phyloP scores from a whole-genome alignment of 2,888 invertebrate genomes.

The Chrysotoxum bicinctum region DNA sequence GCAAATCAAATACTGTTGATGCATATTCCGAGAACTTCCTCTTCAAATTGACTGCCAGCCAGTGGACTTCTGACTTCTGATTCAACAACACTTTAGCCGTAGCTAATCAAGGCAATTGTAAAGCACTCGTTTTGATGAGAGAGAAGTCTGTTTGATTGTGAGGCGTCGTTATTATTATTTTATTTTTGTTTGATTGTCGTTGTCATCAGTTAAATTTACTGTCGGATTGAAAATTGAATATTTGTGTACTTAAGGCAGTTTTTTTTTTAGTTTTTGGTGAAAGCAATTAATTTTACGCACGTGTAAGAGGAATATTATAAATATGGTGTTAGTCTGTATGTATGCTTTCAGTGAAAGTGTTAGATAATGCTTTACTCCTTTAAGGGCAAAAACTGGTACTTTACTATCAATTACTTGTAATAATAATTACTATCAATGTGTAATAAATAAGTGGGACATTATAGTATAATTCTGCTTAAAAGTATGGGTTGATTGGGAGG shows the following conservation, averaged over 20 bases:
- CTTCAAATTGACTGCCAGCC: slow-evolving; percentile 38
- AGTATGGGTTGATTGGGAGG: too few species aligned
- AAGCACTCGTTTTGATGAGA: slow-evolving; percentile 46
- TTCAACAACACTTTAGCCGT: slow-evolving; percentile 25
- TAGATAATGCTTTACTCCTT: too few species aligned
- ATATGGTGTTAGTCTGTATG: background rate
- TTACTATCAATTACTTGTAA: too few species aligned
- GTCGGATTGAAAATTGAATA: slow-evolving; percentile 32
- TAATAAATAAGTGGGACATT: too few species aligned
- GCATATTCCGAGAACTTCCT: slow-evolving; percentile 57
- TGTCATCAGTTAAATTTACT: slow-evolving; percentile 36
- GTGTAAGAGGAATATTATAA: background rate
- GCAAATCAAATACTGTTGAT: slow-evolving; percentile 58
- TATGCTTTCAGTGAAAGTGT: background rate
- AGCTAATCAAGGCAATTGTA: slow-evolving; percentile 69
- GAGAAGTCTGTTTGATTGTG: slow-evolving; percentile 57
- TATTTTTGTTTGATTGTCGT: slow-evolving; percentile 22
- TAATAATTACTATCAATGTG: too few species aligned
- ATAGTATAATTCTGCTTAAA: too few species aligned
- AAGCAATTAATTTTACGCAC: slow-evolving; percentile 17
- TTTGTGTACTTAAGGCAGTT: slow-evolving; percentile 41
- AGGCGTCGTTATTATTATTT: slow-evolving; percentile 32
- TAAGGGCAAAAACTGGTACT: too few species aligned
- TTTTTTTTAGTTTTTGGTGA: slow-evolving; percentile 8
- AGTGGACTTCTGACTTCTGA: slow-evolving; percentile 26